Conservation (phyloP, 2,113 vertebrate species). For the Guaruba guarouba region DNA sequence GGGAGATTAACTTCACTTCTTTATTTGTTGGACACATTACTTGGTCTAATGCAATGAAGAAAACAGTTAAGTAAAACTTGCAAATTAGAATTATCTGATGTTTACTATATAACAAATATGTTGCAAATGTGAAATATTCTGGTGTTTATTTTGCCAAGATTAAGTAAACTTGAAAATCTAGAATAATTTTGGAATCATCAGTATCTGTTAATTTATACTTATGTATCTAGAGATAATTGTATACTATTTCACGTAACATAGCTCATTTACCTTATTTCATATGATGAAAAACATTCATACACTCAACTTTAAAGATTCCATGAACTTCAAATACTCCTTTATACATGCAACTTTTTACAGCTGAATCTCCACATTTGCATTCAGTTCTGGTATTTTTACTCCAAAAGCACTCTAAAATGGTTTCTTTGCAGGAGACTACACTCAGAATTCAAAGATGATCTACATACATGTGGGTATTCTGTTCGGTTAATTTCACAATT, state of each 20-base stretch:
- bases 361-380: not conserved
- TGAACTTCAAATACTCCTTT: not conserved
- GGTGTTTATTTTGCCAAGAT: not conserved
- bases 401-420: not conserved
- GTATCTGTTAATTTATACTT: not conserved
- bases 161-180: not conserved
- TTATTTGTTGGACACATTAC: not conserved
- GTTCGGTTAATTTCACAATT: not conserved
- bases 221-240: not conserved
- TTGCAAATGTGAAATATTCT: not conserved
- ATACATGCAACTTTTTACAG: not conserved
- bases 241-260: not conserved
- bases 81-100: not conserved
- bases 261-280: not conserved
- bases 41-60: not conserved
- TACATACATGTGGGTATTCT: not conserved
- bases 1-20: not conserved
- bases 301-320: not conserved
- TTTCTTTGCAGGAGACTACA: not conserved
- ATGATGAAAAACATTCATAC: not conserved
- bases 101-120: not conserved
- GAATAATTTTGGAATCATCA: not conserved
- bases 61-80: not conserved
- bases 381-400: not conserved
- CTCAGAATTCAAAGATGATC: not conserved